A percentile compares a stretch with the other conserved stretches of the same genome.
Conservation (phyloP, 2,797 vertebrate species). For the Molothrus aeneus region DNA sequence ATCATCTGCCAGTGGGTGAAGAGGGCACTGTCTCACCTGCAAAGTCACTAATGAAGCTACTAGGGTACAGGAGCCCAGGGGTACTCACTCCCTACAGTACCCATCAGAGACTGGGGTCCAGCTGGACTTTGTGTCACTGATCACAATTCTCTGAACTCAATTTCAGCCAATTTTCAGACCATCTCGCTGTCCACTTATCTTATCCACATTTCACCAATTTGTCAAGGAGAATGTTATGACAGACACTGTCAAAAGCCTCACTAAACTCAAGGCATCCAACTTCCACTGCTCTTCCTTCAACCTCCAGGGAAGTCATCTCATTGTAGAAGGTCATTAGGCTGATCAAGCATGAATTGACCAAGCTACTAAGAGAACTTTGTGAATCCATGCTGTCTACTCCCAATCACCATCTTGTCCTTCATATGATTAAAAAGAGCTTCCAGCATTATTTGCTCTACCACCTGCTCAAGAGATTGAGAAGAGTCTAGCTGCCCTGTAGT, state of each 20-base stretch:
- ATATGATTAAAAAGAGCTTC: background rate
- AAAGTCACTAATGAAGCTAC: background rate
- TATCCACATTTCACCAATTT: background rate
- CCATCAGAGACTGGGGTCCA: background rate
- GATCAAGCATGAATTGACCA: background rate
- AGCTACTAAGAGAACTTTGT: background rate
- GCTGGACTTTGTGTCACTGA: background rate
- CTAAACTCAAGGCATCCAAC: background rate
- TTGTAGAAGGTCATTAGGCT: background rate
- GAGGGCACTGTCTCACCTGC: background rate
- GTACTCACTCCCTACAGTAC: background rate
- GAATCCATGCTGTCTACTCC: background rate
- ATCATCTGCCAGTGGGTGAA: background rate
- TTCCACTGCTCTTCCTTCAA: background rate
- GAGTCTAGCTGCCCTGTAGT: background rate
- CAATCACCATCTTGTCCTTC: background rate
- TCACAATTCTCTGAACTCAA: no score
- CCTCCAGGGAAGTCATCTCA: background rate
- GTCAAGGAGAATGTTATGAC: background rate
- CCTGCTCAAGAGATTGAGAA: background rate
- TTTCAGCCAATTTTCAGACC: background rate
- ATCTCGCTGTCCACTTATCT: background rate
- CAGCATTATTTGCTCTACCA: background rate
- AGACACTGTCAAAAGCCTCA: background rate
- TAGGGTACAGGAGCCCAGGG: background rate